phyloP scores from a whole-genome alignment of 2,797 vertebrate genomes.

The Tolypeutes matacus region DNA sequence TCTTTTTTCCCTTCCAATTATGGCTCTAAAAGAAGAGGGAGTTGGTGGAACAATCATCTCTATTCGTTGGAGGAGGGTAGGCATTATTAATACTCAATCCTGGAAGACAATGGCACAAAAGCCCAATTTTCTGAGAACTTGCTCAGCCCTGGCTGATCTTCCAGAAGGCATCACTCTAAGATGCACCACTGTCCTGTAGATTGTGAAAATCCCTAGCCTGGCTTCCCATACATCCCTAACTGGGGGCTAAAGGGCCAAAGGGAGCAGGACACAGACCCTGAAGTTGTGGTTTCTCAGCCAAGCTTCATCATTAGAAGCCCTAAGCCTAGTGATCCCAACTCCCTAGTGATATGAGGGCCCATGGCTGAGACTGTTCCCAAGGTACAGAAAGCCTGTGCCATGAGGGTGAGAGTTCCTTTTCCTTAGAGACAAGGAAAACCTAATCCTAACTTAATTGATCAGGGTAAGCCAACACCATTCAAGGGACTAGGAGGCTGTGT shows the following conservation, averaged over 20 bases:
- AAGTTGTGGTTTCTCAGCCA: not conserved
- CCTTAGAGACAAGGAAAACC: conserved; percentile 54
- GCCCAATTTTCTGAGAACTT: not conserved
- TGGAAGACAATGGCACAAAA: not conserved
- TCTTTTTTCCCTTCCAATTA: not conserved
- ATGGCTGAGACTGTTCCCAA: not conserved
- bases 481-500: not conserved
- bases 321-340: not conserved
- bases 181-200: not conserved
- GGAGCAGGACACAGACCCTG: not conserved
- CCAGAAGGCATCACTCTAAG: not conserved
- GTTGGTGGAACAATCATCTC: not conserved
- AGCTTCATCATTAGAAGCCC: not conserved
- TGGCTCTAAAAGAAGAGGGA: conserved; percentile 23
- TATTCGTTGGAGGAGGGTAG: not conserved
- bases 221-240: not conserved
- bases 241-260: not conserved
- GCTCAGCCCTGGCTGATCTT: not conserved
- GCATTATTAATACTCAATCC: not conserved
- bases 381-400: not conserved
- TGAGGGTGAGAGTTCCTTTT: conserved; percentile 23
- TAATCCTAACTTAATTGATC: conserved; percentile 2
- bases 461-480: conserved; percentile 5
- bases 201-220: not conserved
- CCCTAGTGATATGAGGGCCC: not conserved